Evolutionary conservation across 2,113 vertebrate genomes (phyloP).

Genomic region (Gnathonemus longibarbis): DNA sequence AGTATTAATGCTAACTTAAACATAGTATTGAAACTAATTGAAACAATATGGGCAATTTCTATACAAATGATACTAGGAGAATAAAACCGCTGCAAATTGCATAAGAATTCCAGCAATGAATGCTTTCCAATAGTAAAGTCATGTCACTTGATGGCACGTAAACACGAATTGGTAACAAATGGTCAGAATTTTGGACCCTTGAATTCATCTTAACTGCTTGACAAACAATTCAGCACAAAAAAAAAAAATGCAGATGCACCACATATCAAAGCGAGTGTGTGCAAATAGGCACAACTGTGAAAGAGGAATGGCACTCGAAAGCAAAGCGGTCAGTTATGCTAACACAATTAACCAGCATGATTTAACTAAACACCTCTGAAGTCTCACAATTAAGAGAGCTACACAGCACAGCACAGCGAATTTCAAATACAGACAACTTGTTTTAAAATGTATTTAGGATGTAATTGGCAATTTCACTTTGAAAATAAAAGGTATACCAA

Average conservation of each 20-base stretch:
- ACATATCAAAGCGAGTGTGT: not conserved
- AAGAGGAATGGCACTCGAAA: not conserved
- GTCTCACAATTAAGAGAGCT: not conserved
- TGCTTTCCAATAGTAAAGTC: not conserved
- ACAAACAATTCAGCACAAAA: not conserved
- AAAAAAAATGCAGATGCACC: not conserved
- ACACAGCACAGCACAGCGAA: not conserved
- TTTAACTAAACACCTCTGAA: not conserved
- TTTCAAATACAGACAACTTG: not conserved
- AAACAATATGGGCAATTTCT: constrained; percentile 2
- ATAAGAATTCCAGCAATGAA: constrained; percentile 24
- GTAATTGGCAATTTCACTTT: not conserved
- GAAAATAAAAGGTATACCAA: not conserved
- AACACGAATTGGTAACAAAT: constrained; percentile 10
- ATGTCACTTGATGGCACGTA: not conserved
- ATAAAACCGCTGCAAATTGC: constrained; percentile 17
- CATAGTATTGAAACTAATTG: constrained; percentile 16
- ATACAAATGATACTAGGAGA: constrained; percentile 13
- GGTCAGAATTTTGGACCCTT: not conserved
- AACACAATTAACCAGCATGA: not conserved
- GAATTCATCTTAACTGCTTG: not conserved
- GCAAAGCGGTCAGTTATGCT: not conserved
- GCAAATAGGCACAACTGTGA: not conserved
- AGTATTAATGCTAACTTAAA: constrained; percentile 28
- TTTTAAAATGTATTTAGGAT: not conserved